phyloP scores from a whole-genome alignment of 2,797 vertebrate species.

The Enteromius treurensis region DNA sequence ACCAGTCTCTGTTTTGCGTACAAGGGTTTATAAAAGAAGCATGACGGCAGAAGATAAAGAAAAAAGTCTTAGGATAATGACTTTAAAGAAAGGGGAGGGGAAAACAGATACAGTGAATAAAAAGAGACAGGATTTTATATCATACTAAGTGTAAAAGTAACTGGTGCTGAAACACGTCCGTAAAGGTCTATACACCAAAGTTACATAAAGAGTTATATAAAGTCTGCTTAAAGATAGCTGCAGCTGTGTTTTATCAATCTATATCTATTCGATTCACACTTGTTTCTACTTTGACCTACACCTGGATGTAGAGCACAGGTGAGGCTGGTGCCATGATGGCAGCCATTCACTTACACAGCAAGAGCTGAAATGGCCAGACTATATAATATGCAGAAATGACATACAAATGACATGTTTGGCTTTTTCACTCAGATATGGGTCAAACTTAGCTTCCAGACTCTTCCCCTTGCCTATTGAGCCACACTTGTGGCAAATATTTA shows the following conservation, averaged over 20 bases:
- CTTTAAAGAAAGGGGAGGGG: not conserved
- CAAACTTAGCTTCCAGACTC: not conserved
- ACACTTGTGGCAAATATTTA: not conserved
- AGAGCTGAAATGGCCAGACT: not conserved
- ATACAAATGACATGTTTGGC: not conserved
- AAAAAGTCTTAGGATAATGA: not conserved
- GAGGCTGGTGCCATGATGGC: no score
- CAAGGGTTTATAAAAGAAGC: not conserved
- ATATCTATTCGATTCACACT: not conserved
- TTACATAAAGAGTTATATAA: constrained; percentile 14
- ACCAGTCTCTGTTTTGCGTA: not conserved
- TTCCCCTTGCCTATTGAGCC: not conserved
- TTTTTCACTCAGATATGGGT: not conserved
- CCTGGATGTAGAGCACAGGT: not conserved
- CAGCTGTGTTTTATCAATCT: constrained; percentile 7
- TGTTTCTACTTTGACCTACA: not conserved
- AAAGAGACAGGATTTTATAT: not conserved
- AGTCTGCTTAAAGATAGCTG: not conserved
- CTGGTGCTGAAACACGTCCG: not conserved
- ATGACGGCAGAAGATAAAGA: not conserved
- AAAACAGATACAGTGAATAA: not conserved
- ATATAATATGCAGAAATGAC: not conserved
- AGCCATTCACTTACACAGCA: not conserved
- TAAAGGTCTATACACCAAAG: not conserved
- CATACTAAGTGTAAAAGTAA: not conserved